Percentiles rank a stretch among this genome's conserved stretches.
Conservation (phyloP, 2,797 vertebrate genomes). For the Limnodromus scolopaceus region DNA sequence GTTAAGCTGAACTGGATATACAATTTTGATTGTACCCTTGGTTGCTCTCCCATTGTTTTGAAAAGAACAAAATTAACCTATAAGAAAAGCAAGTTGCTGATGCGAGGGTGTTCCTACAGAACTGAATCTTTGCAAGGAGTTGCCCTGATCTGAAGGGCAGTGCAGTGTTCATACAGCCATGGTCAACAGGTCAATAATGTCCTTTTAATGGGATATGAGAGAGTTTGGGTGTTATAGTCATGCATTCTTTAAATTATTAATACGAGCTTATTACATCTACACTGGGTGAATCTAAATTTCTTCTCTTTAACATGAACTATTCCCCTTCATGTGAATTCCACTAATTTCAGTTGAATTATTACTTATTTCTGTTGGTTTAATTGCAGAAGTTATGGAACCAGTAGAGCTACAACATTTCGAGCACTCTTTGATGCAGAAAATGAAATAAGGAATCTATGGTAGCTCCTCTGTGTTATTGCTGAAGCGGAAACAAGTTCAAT, state of each 20-base stretch:
- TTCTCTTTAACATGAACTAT: not conserved
- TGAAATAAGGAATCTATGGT: not conserved
- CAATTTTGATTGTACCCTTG: not conserved
- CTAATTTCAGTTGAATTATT: slow-evolving; percentile 22
- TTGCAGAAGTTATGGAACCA: not conserved
- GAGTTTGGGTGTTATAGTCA: not conserved
- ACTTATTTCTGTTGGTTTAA: slow-evolving; percentile 20
- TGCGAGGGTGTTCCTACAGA: not conserved
- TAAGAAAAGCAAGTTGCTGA: not conserved
- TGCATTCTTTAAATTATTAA: not conserved
- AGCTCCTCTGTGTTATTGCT: not conserved
- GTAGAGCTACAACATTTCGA: not conserved
- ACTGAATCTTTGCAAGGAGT: not conserved
- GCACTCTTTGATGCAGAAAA: not conserved
- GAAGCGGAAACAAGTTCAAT: not conserved
- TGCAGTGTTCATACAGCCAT: accelerated
- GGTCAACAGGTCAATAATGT: not conserved
- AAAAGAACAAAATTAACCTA: not conserved
- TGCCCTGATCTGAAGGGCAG: not conserved
- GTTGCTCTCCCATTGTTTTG: not conserved
- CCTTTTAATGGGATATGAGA: not conserved
- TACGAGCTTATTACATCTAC: not conserved
- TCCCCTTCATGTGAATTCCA: not conserved
- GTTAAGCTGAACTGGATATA: not conserved
- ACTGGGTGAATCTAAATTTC: not conserved